phyloP scores from a whole-genome alignment of 2,888 invertebrate genomes.

The Caenorhabditis doughertyi region DNA sequence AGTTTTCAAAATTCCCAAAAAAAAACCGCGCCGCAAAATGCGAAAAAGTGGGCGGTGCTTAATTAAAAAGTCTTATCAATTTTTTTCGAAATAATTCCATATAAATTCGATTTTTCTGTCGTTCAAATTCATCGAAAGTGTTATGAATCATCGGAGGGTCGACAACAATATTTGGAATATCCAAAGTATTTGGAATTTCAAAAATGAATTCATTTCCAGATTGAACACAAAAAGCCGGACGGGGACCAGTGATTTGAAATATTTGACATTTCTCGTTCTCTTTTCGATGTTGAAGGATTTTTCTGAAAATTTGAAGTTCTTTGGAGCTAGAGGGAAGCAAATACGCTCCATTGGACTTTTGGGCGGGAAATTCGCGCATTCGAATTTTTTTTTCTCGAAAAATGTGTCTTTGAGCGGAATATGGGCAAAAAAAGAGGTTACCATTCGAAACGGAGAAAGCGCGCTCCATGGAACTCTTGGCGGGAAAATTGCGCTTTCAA shows the following conservation, averaged over 20 bases:
- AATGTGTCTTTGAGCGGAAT: too few relatives aligned
- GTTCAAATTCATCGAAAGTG: conserved; percentile 18
- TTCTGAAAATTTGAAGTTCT: not conserved
- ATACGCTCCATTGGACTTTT: too few relatives aligned
- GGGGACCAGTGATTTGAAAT: conserved; percentile 32
- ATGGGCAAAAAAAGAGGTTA: too few relatives aligned
- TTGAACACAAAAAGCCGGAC: conserved; percentile 27
- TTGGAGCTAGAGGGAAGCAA: too few relatives aligned
- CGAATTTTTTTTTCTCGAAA: too few relatives aligned
- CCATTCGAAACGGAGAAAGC: too few relatives aligned
- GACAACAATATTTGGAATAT: conserved; percentile 6
- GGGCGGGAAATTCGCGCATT: too few relatives aligned
- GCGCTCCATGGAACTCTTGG: too few relatives aligned
- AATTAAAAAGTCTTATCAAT: conserved; percentile 25
- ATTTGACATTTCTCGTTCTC: conserved; percentile 7
- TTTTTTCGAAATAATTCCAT: conserved; percentile 39
- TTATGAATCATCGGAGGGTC: not conserved
- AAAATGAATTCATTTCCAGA: conserved; percentile 26
- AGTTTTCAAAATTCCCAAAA: too few relatives aligned
- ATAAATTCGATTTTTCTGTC: conserved; percentile 33
- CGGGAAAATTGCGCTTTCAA: too few relatives aligned
- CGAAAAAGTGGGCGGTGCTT: not conserved
- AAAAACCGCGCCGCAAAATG: too few relatives aligned
- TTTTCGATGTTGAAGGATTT: not conserved
- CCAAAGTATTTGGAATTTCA: conserved; percentile 7